phyloP scores from a whole-genome alignment of 2,888 invertebrate species.

The Odontomyia ornata region DNA sequence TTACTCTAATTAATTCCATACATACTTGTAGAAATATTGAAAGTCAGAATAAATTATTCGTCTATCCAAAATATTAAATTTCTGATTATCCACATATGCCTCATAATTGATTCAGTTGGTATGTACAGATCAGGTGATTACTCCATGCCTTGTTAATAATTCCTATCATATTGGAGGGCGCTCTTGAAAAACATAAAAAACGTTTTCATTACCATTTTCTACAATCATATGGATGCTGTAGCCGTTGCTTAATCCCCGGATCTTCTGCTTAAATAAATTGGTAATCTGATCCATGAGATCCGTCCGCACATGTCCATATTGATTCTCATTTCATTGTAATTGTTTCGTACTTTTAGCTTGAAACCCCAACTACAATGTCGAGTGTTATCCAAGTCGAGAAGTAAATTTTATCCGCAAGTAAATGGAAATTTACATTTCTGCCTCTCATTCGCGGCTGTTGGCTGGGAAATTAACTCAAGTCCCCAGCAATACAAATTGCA shows the following conservation, averaged over 20 bases:
- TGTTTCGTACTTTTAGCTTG: background rate
- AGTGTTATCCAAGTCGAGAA: background rate
- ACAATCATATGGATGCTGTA: background rate
- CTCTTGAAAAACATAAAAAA: background rate
- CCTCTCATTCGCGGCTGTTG: background rate
- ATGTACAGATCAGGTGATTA: too few relatives aligned
- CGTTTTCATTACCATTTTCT: background rate
- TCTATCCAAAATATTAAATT: too few relatives aligned
- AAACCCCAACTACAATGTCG: background rate
- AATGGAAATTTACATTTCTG: background rate
- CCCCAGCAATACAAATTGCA: background rate
- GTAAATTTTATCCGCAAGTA: background rate
- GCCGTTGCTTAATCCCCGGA: background rate
- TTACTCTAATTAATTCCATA: too few relatives aligned
- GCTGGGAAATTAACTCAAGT: background rate
- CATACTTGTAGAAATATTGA: too few relatives aligned
- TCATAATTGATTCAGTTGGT: too few relatives aligned
- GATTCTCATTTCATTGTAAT: background rate
- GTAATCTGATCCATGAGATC: background rate
- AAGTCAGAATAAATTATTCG: too few relatives aligned
- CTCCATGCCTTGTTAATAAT: too few relatives aligned
- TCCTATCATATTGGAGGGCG: background rate
- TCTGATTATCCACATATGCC: too few relatives aligned
- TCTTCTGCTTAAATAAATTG: background rate
- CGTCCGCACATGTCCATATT: background rate